Evolutionary conservation across 1,140 invertebrate genomes (phyloP), one percentile per base, ranked within the genome.

Genomic region (Leptonema lineaticorne): DNA sequence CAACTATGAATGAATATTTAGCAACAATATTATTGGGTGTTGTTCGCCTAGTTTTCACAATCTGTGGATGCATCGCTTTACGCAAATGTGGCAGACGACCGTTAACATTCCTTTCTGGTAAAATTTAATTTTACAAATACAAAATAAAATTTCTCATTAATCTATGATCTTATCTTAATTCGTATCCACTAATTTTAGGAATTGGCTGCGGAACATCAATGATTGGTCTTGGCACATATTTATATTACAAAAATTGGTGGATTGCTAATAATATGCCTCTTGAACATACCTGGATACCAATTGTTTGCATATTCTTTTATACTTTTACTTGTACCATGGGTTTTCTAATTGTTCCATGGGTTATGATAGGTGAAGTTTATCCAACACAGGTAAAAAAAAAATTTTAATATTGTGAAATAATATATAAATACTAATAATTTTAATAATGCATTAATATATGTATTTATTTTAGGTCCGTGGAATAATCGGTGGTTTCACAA

Each of bases 281-380:
- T 0, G 68, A 75, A 1, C 77, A 83, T 67, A 84, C 85, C 0
- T 90, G 88, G 88, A 77, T 90, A 7, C 88, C 89, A 0, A 80
- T 89, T 0, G 74, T 84, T 1, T 84, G 83, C 65, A 85, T 90
- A 63, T 88, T 86, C 69, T 67, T 84, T 0, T 90, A 89, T 74
- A 88, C 83, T 0, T 78, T 88, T 14, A 80, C 84, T 4, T 89
- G 87, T 45, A 89, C 87, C 0, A 75, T 90, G 18, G 89, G 89
- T 0, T 90, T 88, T 69, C 74, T 89, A 9, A 87, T 89, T 14
- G 85, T 90, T 5, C 89, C 89, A 0, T 90, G 88, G 87, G 82
- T 90, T 0, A 89, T 90, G 87, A 89, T 90, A 66, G 88, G 88
- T 1, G 88, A 89, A 75, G 85, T 89, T 6, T 89, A 88, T 76